Conservation (phyloP, 2,888 invertebrate species). For the Drosophila nigricruria region DNA sequence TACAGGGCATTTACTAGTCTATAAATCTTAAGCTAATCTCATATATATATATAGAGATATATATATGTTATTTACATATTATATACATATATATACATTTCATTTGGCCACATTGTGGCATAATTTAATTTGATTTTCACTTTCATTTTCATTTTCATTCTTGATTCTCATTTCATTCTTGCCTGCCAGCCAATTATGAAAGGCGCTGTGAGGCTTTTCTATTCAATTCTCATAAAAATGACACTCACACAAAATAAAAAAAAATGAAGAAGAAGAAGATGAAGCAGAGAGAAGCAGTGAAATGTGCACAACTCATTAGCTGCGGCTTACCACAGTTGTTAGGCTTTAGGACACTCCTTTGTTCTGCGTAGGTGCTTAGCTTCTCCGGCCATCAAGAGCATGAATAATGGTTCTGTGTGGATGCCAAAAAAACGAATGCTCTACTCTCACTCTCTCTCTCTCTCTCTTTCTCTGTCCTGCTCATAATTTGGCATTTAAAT, state of each 20-base stretch:
- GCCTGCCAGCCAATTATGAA: conserved; percentile 37
- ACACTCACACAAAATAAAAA: conserved; percentile 26
- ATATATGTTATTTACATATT: not conserved
- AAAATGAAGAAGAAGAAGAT: not conserved
- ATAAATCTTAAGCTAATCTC: not conserved
- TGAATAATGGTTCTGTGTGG: conserved; percentile 8
- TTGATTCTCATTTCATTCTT: conserved; percentile 20
- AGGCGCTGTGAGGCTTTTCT: conserved; percentile 28
- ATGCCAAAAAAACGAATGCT: not conserved
- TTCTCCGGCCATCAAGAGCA: conserved; percentile 3
- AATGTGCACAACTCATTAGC: conserved; percentile 63
- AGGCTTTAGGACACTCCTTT: conserved; percentile 11
- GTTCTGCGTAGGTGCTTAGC: conserved; percentile 13
- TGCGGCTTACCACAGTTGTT: conserved; percentile 24
- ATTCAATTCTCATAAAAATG: conserved; percentile 33
- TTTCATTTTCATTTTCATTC: conserved; percentile 38
- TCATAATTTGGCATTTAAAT: conserved; percentile 3
- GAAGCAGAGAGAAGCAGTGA: not conserved
- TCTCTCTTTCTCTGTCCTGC: not conserved
- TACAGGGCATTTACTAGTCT: not conserved
- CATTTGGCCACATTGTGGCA: conserved; percentile 30
- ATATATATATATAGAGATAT: not conserved
- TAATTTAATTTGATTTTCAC: conserved; percentile 52
- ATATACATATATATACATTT: conserved; percentile 4
- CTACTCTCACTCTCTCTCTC: no score